phyloP scores from a whole-genome alignment of 2,113 vertebrate genomes.

The Myrmecophaga tridactyla region DNA sequence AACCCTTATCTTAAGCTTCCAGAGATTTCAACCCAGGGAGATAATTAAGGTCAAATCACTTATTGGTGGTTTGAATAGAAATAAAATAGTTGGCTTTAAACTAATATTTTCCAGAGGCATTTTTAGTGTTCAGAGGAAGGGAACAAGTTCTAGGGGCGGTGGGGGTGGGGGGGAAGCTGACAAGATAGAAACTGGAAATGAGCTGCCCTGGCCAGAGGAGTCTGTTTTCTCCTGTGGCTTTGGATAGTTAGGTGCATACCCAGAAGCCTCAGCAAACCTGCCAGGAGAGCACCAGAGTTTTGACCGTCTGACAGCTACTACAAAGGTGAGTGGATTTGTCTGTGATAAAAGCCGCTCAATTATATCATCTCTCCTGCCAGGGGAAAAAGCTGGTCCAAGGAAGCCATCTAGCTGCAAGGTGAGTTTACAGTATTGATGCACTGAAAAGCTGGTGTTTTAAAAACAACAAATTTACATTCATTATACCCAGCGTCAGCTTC shows the following conservation, averaged over 20 bases:
- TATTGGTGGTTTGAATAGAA: neutral
- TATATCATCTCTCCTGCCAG: neutral
- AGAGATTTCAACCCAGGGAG: neutral
- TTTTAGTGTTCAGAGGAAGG: neutral
- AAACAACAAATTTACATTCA: constrained; percentile 40
- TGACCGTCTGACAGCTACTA: neutral
- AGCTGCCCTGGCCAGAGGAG: neutral
- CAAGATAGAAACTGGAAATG: neutral
- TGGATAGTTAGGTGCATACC: neutral
- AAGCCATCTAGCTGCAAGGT: constrained; percentile 61
- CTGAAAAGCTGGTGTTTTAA: neutral
- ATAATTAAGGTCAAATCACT: constrained; percentile 8
- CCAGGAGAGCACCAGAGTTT: neutral
- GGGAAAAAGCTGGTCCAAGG: neutral
- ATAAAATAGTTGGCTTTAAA: neutral
- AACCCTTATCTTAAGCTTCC: neutral
- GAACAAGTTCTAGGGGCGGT: fast-evolving
- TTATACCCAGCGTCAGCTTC: constrained; percentile 9
- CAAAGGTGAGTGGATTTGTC: neutral
- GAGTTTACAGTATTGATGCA: constrained; percentile 49
- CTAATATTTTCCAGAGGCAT: neutral
- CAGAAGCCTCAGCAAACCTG: neutral
- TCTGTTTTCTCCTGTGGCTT: neutral
- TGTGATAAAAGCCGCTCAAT: fast-evolving
- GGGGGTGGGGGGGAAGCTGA: fast-evolving